Conservation (phyloP, 2,113 vertebrate species). For the Uropsilus gracilis region DNA sequence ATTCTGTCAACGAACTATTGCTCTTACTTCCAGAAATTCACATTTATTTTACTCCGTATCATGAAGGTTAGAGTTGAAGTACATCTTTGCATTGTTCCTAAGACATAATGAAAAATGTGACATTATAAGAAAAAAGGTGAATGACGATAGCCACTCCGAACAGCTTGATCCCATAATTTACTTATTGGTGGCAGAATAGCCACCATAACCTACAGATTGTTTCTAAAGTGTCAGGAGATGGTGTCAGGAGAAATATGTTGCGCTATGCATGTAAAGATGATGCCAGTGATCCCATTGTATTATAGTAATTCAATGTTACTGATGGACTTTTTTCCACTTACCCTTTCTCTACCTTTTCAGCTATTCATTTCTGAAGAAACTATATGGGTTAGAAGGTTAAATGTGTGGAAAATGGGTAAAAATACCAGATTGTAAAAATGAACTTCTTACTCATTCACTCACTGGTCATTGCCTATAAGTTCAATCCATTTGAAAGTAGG, state of each 20-base stretch:
- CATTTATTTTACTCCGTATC: slow-evolving; percentile 59
- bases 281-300: not conserved
- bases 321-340: not conserved
- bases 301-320: not conserved
- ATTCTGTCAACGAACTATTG: slow-evolving; percentile 64
- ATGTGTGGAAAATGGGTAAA: not conserved
- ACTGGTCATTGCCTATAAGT: too few relatives aligned
- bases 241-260: not conserved
- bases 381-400: not conserved
- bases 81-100: slow-evolving; percentile 56
- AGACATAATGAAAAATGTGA: slow-evolving; percentile 67
- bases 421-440: not conserved
- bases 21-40: slow-evolving; percentile 22
- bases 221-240: not conserved
- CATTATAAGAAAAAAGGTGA: slow-evolving; percentile 54
- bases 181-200: not conserved
- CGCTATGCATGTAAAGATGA: not conserved
- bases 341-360: not conserved
- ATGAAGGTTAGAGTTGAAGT: slow-evolving; percentile 72
- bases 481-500: too few relatives aligned
- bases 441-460: not conserved
- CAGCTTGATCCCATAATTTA: slow-evolving; percentile 36
- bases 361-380: not conserved
- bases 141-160: not conserved
- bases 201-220: not conserved